A percentile compares a stretch with the other conserved stretches of the same genome.
Evolutionary conservation across 2,888 invertebrate genomes (phyloP).

Genomic region (Perithous albicinctus): DNA sequence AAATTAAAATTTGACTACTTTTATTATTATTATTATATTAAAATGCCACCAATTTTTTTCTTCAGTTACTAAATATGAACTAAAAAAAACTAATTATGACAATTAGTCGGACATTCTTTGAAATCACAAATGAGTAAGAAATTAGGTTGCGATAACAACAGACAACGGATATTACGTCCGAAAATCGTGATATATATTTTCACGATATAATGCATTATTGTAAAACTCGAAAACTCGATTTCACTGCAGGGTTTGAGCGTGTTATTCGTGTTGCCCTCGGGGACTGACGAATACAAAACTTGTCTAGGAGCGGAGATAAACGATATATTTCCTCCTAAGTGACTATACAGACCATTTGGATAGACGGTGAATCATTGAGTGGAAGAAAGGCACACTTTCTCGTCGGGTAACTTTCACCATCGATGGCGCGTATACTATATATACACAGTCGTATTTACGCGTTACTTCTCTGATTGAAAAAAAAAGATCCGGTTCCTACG

Average conservation of each 20-base stretch:
- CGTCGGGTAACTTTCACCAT: constrained; percentile 84
- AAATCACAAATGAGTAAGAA: not conserved
- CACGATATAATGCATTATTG: constrained; percentile 12
- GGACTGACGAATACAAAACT: not conserved
- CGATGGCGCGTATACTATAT: constrained; percentile 77
- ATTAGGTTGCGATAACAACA: not conserved
- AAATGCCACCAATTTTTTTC: no score
- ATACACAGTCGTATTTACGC: not conserved
- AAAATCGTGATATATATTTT: not conserved
- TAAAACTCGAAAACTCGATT: constrained; percentile 17
- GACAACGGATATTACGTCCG: not conserved
- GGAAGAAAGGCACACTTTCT: constrained; percentile 84
- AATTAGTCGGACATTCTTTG: not conserved
- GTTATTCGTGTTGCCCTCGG: constrained; percentile 15
- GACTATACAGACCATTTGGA: constrained; percentile 67
- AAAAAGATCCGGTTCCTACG: constrained; percentile 74
- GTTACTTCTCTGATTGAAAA: constrained; percentile 74
- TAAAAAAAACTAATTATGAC: no score
- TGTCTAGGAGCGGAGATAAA: constrained; percentile 42
- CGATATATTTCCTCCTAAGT: constrained; percentile 54
- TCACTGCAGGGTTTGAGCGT: constrained; percentile 28
- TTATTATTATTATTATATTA: no score
- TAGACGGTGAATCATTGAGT: constrained; percentile 81
- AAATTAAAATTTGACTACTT: no score
- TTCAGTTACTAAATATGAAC: no score